These are phyloP conservation scores for Ciconia stormi DNA, from an alignment of 2,113 vertebrate genomes.

Conservation along the genomic window DNA sequence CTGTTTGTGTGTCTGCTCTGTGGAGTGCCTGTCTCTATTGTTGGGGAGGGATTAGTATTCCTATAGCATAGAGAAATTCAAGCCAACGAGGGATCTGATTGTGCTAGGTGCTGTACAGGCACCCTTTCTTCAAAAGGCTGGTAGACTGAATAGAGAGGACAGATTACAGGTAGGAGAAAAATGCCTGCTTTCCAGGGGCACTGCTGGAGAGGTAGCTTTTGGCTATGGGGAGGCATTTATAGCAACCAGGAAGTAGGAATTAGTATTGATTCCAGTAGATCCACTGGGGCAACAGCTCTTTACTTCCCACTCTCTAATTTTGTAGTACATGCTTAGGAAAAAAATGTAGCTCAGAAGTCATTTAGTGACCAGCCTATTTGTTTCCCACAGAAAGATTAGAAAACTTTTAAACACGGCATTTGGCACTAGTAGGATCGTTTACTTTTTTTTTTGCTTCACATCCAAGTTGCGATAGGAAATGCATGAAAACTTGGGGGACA, in stretches of 20 bases:
- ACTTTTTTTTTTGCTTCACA: not conserved
- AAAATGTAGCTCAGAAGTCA: not conserved
- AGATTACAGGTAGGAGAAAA: conserved; percentile 6
- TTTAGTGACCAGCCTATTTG: not conserved
- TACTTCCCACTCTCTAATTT: not conserved
- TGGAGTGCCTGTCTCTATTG: conserved; percentile 58
- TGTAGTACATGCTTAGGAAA: not conserved
- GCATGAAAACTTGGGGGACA: not conserved
- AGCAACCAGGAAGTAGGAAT: not conserved
- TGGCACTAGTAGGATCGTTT: not conserved
- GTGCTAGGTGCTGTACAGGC: conserved; percentile 10
- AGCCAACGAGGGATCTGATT: conserved; percentile 13
- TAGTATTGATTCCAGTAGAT: not conserved
- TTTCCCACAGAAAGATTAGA: not conserved
- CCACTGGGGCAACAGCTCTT: not conserved
- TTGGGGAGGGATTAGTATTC: conserved; percentile 57
- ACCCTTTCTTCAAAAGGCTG: not conserved
- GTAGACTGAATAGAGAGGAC: not conserved
- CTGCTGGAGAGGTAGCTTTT: not conserved
- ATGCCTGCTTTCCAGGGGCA: not conserved
- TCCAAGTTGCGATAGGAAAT: not conserved
- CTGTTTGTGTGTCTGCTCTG: conserved; percentile 54
- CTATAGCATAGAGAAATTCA: not conserved
- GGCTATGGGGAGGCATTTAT: not conserved
- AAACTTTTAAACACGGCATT: not conserved